A percentile compares a stretch with the other conserved stretches of the same genome.
Evolutionary conservation across 2,113 vertebrate species (phyloP).

Genomic region (Thamnophis sirtalis): DNA sequence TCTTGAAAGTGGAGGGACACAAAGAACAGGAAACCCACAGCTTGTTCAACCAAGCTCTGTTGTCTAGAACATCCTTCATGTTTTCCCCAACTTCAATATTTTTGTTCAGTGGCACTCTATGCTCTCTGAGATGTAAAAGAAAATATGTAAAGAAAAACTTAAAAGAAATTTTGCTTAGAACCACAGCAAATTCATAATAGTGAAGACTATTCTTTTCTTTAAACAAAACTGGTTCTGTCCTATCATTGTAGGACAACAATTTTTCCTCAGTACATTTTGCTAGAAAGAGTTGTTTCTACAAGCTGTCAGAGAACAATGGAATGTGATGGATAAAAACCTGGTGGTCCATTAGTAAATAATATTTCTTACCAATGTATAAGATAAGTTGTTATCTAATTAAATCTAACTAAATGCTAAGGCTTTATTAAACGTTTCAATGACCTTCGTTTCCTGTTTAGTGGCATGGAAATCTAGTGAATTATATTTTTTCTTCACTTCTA

Average conservation of each 20-base stretch:
- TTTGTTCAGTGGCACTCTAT: not conserved
- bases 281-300: constrained; percentile 45
- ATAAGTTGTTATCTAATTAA: constrained; percentile 52
- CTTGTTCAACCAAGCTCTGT: not conserved
- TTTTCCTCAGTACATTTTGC: constrained; percentile 40
- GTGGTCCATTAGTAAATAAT: constrained; percentile 55
- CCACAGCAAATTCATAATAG: constrained; percentile 16
- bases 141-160: constrained; percentile 30
- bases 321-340: constrained; percentile 42
- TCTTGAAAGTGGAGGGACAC: not conserved
- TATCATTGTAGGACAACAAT: constrained; percentile 15
- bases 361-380: constrained; percentile 42
- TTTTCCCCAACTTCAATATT: constrained; percentile 18
- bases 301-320: constrained; percentile 26
- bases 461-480: constrained; percentile 17
- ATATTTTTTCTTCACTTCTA: not conserved
- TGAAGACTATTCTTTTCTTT: constrained; percentile 30
- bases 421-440: constrained; percentile 33
- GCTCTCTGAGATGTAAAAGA: not conserved
- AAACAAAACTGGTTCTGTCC: constrained; percentile 42
- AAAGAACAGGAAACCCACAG: not conserved
- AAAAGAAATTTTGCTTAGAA: not conserved
- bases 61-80: not conserved
- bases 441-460: constrained; percentile 28
- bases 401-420: constrained; percentile 33